Percentiles rank a stretch among this genome's conserved stretches.
These are phyloP conservation scores for Digitonthophagus gazella DNA, from an alignment of 2,888 invertebrate genomes.

Conservation along the genomic window DNA sequence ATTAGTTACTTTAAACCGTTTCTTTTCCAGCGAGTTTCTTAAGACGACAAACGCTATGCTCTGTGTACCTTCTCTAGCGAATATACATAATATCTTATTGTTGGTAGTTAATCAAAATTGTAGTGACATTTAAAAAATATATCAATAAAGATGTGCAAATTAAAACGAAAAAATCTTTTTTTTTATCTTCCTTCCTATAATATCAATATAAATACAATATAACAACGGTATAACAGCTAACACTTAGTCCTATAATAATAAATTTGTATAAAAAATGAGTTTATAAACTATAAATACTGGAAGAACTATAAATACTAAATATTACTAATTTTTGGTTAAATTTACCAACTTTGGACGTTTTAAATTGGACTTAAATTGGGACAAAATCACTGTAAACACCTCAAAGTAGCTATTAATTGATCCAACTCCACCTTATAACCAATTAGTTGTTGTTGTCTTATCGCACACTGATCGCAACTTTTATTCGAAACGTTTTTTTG, in stretches of 20 bases:
- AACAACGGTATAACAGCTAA: neutral
- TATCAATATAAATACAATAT: neutral
- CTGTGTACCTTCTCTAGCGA: conserved; percentile 39
- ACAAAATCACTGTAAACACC: conserved; percentile 41
- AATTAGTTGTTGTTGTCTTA: conserved; percentile 49
- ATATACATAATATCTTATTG: no score
- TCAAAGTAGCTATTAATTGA: conserved; percentile 49
- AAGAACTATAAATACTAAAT: neutral
- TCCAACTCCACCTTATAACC: conserved; percentile 51
- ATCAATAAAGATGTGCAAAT: neutral
- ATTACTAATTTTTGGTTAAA: neutral
- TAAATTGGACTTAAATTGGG: neutral
- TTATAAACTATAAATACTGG: conserved; percentile 4
- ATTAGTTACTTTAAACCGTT: conserved; percentile 22
- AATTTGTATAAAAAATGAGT: conserved; percentile 4
- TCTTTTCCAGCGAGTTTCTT: conserved; percentile 12
- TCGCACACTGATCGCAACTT: conserved; percentile 49
- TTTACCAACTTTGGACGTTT: neutral
- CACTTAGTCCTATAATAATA: neutral
- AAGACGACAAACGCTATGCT: conserved; percentile 29
- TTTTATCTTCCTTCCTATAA: neutral
- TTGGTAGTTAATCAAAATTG: no score
- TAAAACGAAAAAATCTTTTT: neutral
- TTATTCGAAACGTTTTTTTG: conserved; percentile 47
- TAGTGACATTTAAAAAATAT: no score